Conservation (phyloP, 2,888 invertebrate genomes). For the Tubulanus polymorphus region DNA sequence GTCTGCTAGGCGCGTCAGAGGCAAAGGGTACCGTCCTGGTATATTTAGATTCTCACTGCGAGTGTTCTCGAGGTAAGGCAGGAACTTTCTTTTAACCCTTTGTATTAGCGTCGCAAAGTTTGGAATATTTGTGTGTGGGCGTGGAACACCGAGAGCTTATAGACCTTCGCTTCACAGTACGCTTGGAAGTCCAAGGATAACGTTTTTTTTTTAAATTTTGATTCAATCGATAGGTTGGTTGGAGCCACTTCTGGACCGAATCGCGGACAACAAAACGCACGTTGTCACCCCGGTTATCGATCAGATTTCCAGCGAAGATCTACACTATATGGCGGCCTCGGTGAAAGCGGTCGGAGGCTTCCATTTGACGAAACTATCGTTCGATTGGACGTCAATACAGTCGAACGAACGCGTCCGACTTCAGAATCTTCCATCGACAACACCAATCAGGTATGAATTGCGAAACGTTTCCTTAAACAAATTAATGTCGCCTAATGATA, state of each 20-base stretch:
- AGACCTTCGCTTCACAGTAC: too few relatives aligned
- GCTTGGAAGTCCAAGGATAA: too few relatives aligned
- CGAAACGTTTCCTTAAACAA: too few relatives aligned
- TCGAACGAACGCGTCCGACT: neutral
- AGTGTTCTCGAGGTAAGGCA: conserved; percentile 75
- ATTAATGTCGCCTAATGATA: too few relatives aligned
- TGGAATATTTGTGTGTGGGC: too few relatives aligned
- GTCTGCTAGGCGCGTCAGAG: conserved; percentile 76
- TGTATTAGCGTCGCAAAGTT: too few relatives aligned
- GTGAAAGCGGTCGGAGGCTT: neutral
- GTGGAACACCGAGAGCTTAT: too few relatives aligned
- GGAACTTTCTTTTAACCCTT: too few relatives aligned
- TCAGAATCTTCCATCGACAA: neutral
- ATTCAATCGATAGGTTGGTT: too few relatives aligned
- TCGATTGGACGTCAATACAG: neutral
- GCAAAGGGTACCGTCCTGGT: conserved; percentile 85
- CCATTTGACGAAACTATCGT: neutral
- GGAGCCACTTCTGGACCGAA: conserved; percentile 33
- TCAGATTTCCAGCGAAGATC: conserved; percentile 32
- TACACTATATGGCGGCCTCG: neutral
- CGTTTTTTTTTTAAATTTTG: too few relatives aligned
- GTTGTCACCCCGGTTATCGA: conserved; percentile 37
- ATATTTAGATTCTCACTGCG: conserved; percentile 94
- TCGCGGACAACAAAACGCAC: conserved; percentile 26
- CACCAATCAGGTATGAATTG: too few relatives aligned